phyloP scores from a whole-genome alignment of 2,888 invertebrate species.

The Lochmaea crataegi region DNA sequence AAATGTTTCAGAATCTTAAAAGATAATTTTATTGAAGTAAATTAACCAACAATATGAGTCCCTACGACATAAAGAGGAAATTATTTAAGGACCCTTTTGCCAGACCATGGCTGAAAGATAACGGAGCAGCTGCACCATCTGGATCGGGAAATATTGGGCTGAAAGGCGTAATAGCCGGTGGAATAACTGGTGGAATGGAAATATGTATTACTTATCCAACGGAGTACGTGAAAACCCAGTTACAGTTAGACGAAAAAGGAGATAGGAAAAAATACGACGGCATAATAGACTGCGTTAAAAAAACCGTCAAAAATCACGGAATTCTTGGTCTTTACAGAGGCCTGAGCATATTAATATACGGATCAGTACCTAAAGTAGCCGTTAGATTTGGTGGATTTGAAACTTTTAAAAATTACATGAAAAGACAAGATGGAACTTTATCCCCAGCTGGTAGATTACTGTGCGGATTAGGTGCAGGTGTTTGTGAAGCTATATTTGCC shows the following conservation, averaged over 20 bases:
- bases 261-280: conserved; percentile 85
- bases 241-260: conserved; percentile 96
- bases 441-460: conserved; percentile 80
- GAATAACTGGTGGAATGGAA: conserved; percentile 98
- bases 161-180: conserved; percentile 91
- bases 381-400: conserved; percentile 99
- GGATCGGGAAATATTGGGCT: conserved; percentile 74
- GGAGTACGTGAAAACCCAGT: conserved; percentile 98
- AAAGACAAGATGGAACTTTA: conserved; percentile 84
- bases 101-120: conserved; percentile 80
- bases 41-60: neutral
- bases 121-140: conserved; percentile 79
- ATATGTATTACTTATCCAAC: conserved; percentile 99
- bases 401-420: conserved; percentile 82
- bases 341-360: conserved; percentile 94
- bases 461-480: conserved; percentile 95
- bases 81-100: conserved; percentile 46
- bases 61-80: neutral
- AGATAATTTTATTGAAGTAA: no score
- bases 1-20: no score
- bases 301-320: conserved; percentile 90
- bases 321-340: conserved; percentile 95
- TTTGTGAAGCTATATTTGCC: conserved; percentile 94
- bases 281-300: conserved; percentile 89
- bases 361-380: conserved; percentile 98